Conservation (phyloP, 2,113 vertebrate genomes). For the Charina bottae region DNA sequence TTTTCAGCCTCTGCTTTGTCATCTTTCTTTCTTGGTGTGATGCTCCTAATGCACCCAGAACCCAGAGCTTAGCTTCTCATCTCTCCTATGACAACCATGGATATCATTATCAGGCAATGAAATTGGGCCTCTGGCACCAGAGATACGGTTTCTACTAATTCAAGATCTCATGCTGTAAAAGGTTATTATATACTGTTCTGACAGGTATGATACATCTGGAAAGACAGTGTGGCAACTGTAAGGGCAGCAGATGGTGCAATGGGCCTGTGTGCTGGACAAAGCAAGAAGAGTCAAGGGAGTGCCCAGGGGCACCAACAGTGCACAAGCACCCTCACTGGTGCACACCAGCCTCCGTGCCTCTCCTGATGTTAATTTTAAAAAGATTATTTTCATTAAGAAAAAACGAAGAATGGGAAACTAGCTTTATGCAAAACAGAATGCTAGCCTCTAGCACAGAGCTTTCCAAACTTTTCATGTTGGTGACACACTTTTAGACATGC, state of each 20-base stretch:
- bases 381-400: neutral
- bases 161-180: neutral
- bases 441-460: no score
- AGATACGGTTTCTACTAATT: neutral
- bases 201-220: neutral
- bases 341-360: neutral
- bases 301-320: no score
- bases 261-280: no score
- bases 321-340: no score
- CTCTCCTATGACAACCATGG: neutral
- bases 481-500: no score
- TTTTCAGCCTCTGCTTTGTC: neutral
- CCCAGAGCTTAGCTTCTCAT: neutral
- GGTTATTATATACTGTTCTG: neutral
- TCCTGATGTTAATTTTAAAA: neutral
- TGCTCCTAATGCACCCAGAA: neutral
- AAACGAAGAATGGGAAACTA: neutral
- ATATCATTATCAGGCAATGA: neutral
- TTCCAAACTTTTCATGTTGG: no score
- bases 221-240: neutral
- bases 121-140: neutral
- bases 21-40: accelerated
- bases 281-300: no score
- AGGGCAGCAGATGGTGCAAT: neutral
- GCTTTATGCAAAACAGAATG: no score